Percentiles rank a stretch among this genome's conserved stretches.
Evolutionary conservation across 2,113 vertebrate species (phyloP).

Genomic region (Grammomys dolichurus): DNA sequence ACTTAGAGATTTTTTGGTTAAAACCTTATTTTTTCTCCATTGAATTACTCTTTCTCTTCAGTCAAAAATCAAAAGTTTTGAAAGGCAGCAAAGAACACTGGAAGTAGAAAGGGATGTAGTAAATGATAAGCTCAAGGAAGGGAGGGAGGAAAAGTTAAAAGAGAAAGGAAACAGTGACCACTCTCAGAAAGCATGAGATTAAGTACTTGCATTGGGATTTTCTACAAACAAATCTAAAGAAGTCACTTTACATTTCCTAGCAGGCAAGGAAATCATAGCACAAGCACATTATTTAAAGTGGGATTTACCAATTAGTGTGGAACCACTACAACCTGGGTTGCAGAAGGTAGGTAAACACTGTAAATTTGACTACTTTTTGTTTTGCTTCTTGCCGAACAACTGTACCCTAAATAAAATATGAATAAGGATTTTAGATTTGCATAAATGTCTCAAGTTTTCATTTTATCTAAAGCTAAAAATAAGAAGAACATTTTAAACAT

Average conservation of each 20-base stretch:
- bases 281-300: neutral
- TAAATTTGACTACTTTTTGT: neutral
- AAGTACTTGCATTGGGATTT: neutral
- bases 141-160: neutral
- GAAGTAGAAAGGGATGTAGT: neutral
- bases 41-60: neutral
- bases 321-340: neutral
- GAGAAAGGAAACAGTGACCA: neutral
- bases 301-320: neutral
- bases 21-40: neutral
- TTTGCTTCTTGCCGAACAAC: neutral
- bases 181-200: neutral
- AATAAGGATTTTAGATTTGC: neutral
- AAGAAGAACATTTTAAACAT: neutral
- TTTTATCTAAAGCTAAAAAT: neutral
- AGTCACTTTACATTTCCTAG: neutral
- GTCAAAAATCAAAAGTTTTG: neutral
- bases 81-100: neutral
- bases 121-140: too few relatives aligned
- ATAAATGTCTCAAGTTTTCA: neutral
- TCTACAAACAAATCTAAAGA: neutral
- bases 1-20: neutral
- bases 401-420: conserved; percentile 1
- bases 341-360: neutral
- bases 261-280: neutral